Percentiles rank a stretch among this genome's conserved stretches.
These are phyloP conservation scores for Eubucco bourcierii DNA, from an alignment of 2,113 vertebrate species.

Conservation along the genomic window DNA sequence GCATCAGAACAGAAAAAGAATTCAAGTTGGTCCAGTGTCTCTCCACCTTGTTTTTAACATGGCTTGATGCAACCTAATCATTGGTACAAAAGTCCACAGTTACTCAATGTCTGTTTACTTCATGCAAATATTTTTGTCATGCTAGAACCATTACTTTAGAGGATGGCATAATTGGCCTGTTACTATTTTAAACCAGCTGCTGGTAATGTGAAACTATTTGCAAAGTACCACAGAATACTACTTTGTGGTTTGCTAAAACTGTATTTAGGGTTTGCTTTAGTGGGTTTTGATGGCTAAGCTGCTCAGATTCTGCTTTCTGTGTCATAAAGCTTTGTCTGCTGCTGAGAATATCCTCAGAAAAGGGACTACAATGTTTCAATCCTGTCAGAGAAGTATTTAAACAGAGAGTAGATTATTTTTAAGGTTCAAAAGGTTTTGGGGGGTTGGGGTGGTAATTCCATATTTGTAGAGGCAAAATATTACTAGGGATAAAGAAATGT, in stretches of 20 bases:
- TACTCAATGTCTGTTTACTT: conserved; percentile 36
- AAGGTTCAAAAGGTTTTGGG: neutral
- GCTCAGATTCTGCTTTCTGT: neutral
- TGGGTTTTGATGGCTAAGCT: neutral
- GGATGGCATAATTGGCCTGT: conserved; percentile 24
- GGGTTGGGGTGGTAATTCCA: fast-evolving
- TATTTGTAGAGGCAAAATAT: neutral
- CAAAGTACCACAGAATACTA: neutral
- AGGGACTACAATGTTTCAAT: neutral
- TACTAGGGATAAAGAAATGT: neutral
- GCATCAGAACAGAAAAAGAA: neutral
- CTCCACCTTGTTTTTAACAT: neutral
- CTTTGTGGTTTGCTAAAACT: neutral
- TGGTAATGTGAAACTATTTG: neutral
- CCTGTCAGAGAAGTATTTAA: neutral
- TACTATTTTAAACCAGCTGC: conserved; percentile 44
- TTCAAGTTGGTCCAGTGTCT: fast-evolving
- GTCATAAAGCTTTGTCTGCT: neutral
- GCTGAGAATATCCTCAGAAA: neutral
- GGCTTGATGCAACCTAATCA: neutral
- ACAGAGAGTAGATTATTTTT: neutral
- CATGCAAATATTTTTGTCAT: conserved; percentile 54
- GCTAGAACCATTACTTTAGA: conserved; percentile 6
- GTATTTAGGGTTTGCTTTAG: neutral
- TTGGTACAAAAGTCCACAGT: neutral